Conservation (phyloP, 2,113 vertebrate species). For the Diglossa brunneiventris region DNA sequence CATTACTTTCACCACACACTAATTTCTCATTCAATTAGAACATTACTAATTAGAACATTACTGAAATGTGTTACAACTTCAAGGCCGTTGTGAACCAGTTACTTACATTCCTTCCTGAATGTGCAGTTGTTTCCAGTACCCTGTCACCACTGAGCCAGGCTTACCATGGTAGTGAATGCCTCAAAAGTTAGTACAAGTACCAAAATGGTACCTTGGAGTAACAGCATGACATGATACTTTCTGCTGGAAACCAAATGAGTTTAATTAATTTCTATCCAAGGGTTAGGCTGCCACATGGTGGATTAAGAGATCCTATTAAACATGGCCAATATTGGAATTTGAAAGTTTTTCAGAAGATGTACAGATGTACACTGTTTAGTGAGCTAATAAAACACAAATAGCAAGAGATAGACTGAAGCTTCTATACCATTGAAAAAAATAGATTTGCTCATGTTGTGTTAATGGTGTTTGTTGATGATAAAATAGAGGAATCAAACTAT, state of each 20-base stretch:
- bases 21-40: not conserved
- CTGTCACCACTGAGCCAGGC: not conserved
- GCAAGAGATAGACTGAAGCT: not conserved
- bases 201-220: not conserved
- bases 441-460: not conserved
- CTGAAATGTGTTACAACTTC: not conserved
- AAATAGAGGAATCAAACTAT: not conserved
- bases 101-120: not conserved
- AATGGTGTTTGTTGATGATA: not conserved
- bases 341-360: not conserved
- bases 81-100: not conserved
- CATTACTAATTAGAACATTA: not conserved
- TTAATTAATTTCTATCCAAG: not conserved
- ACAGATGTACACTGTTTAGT: not conserved
- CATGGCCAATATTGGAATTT: not conserved
- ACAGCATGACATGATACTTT: not conserved
- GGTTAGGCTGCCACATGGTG: not conserved
- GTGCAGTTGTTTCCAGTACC: not conserved
- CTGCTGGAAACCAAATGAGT: not conserved
- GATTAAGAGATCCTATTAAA: not conserved
- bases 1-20: not conserved
- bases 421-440: not conserved
- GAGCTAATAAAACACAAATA: not conserved
- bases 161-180: not conserved
- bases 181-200: not conserved